Evolutionary conservation across 2,888 invertebrate species (phyloP), one percentile per base, ranked within the genome.

Genomic region (Epinotia ramella): DNA sequence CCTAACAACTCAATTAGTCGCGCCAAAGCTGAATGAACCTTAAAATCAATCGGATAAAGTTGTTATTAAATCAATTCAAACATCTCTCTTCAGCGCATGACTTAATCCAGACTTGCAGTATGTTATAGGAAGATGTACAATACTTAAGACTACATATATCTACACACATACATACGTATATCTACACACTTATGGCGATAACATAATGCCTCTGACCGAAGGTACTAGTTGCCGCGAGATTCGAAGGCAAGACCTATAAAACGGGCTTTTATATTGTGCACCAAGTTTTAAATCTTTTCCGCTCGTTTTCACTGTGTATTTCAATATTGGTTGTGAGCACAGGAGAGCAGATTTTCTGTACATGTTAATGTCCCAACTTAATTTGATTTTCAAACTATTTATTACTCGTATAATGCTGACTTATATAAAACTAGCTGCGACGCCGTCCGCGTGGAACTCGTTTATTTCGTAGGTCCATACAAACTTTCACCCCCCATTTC

Each of bases 1-100:
- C 77, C 59, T 20, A 77, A 87, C 84, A 87, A 81, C 86, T 88
- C 84, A 86, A 88, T 88, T 84, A 85, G 70, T 46, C 20, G 13
- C 16, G 56, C 9, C 53, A 53, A 16, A 46, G 46, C 44, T 24
- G 33, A 63, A 71, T 57, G 56, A 59, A 74, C 53, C 74, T 62
- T 71, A 75, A 44, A 56, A 33, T n/a, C 33, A 18, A 44, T 16
- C 12, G n/a, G 18, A 77, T 81, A 81, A 80, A 79, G 80, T 70
- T 62, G 72, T 49, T 68, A 77, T 75, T 79, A 40, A 73, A 66
- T 62, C 44, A 9, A 16, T 13, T 13, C 28, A 44, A 18, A 59
- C 33, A 13, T 5, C 24, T 65, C 33, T 53, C 53, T 5, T 9
- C 40, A 40, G 40, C 6, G 13, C 16, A n/a, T 53, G n/a, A 53